phyloP scores from a whole-genome alignment of 2,797 vertebrate genomes.

The Neosalanx taihuensis region DNA sequence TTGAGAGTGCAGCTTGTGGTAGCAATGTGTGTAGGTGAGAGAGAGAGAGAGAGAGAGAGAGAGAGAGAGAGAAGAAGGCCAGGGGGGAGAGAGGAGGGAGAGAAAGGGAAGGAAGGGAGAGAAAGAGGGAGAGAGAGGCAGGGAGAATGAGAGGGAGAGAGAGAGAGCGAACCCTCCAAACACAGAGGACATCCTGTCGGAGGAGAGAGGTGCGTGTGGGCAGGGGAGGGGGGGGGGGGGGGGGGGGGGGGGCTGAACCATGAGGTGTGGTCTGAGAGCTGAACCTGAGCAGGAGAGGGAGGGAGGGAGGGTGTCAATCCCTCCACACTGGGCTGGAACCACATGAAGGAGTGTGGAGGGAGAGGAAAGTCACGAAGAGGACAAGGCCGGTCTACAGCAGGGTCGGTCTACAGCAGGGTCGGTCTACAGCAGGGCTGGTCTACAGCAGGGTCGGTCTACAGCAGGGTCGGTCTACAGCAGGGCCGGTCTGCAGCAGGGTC shows the following conservation, averaged over 20 bases:
- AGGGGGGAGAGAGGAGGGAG: background rate
- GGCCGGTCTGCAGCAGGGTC: no score
- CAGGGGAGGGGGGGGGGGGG: background rate
- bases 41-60: background rate
- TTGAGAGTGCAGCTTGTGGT: no score
- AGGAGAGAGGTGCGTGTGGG: background rate
- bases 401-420: constrained; percentile 46
- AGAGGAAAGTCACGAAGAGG: constrained; percentile 56
- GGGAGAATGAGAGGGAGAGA: no score
- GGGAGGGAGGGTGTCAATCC: constrained; percentile 40
- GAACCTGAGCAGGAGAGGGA: constrained; percentile 37
- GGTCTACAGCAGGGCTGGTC: no score
- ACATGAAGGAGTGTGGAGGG: constrained; percentile 39
- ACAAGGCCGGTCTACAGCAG: constrained; percentile 59
- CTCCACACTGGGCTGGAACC: constrained; percentile 38
- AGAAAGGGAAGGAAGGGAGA: background rate
- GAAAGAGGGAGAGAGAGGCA: background rate
- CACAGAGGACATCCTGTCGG: no score
- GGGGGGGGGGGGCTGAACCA: background rate
- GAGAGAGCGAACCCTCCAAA: background rate
- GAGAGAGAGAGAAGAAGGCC: background rate
- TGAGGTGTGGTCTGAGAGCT: constrained; percentile 38
- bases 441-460: no score
- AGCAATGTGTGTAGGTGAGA: background rate
- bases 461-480: no score